Evolutionary conservation across 2,797 vertebrate species (phyloP).

Genomic region (Bryconaethiops microstoma): DNA sequence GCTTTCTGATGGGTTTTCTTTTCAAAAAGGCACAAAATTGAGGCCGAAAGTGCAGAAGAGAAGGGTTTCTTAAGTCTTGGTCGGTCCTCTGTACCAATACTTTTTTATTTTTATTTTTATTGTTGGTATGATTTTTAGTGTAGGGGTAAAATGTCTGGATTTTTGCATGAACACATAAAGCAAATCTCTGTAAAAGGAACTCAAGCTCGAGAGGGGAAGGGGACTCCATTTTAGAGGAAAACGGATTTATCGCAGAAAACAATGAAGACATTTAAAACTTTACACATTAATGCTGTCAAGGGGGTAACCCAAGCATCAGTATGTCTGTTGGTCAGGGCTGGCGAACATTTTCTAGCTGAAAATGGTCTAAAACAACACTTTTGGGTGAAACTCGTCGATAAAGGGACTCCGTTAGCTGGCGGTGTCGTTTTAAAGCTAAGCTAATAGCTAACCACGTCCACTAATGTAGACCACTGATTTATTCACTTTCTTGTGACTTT

Average conservation of each 20-base stretch:
- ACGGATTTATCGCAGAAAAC: not conserved
- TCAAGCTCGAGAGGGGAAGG: not conserved
- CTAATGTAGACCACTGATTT: not conserved
- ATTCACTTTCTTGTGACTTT: not conserved
- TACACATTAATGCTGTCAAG: not conserved
- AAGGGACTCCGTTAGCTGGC: not conserved
- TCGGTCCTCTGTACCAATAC: too few relatives aligned
- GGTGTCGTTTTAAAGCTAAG: not conserved
- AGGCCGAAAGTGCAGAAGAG: too few relatives aligned
- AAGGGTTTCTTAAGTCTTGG: too few relatives aligned
- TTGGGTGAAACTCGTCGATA: not conserved
- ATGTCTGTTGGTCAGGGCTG: not conserved
- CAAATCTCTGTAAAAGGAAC: too few relatives aligned
- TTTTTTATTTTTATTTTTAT: too few relatives aligned
- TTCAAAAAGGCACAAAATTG: too few relatives aligned
- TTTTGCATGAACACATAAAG: too few relatives aligned
- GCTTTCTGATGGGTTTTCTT: too few relatives aligned
- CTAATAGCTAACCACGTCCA: not conserved
- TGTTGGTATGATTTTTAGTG: too few relatives aligned
- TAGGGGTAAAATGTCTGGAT: too few relatives aligned
- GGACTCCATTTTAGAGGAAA: conserved; percentile 5
- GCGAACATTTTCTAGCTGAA: not conserved
- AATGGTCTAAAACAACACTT: not conserved
- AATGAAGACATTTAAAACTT: not conserved
- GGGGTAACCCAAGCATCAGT: not conserved